Evolutionary conservation across 2,888 invertebrate genomes (phyloP).

Genomic region (Apoda limacodes): DNA sequence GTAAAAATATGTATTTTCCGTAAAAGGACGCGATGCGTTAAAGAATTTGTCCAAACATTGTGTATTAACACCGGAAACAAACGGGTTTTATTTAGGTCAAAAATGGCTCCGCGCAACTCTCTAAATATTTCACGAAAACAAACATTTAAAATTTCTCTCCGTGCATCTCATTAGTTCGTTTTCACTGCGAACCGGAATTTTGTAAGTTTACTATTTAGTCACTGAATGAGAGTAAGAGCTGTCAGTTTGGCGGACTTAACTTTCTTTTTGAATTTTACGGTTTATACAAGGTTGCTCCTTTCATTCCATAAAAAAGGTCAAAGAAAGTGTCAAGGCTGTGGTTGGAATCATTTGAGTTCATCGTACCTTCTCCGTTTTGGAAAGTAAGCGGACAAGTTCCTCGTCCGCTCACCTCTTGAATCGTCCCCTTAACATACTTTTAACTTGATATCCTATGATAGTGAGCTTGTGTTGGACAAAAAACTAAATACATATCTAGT

Average conservation of each 20-base stretch:
- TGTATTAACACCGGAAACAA: constrained; percentile 38
- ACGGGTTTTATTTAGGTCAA: constrained; percentile 59
- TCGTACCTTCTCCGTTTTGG: constrained; percentile 50
- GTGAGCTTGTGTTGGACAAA: no score
- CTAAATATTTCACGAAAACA: constrained; percentile 59
- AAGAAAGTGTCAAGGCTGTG: constrained; percentile 68
- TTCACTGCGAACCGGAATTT: constrained; percentile 52
- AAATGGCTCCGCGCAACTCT: constrained; percentile 55
- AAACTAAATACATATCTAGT: no score
- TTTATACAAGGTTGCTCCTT: no score
- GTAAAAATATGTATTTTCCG: constrained; percentile 19
- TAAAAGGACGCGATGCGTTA: constrained; percentile 32
- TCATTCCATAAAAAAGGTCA: constrained; percentile 64
- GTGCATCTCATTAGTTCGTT: constrained; percentile 64
- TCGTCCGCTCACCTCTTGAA: no score
- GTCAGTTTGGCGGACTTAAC: constrained; percentile 42
- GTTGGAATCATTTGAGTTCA: constrained; percentile 63
- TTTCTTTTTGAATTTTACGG: constrained; percentile 48
- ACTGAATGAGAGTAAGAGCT: constrained; percentile 62
- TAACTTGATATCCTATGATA: no score
- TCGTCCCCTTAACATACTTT: constrained; percentile 66
- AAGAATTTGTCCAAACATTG: constrained; percentile 25
- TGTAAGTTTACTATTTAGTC: constrained; percentile 51
- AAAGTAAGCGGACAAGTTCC: constrained; percentile 62
- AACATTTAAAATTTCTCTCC: constrained; percentile 69